Conservation (phyloP, 2,113 vertebrate genomes). For the Polypterus bichir region DNA sequence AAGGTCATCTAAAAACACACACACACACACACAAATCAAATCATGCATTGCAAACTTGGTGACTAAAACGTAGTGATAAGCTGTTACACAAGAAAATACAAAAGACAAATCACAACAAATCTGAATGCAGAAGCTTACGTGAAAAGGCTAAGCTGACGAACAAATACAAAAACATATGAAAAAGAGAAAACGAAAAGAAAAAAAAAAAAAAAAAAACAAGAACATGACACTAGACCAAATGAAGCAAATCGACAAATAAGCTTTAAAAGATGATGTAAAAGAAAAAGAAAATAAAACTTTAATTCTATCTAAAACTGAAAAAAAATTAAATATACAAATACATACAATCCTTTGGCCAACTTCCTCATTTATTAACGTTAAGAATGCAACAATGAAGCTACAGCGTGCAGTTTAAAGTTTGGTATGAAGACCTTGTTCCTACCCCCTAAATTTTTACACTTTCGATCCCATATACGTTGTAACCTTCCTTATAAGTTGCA, state of each 20-base stretch:
- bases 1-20: constrained; percentile 80
- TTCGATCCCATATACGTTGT: constrained; percentile 99
- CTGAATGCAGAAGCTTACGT: constrained; percentile 40
- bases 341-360: constrained; percentile 64
- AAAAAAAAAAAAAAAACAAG: constrained; percentile 36
- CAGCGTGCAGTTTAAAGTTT: constrained; percentile 83
- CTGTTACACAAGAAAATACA: constrained; percentile 25
- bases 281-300: constrained; percentile 31
- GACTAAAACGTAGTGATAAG: constrained; percentile 19
- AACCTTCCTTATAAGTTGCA: constrained; percentile 99
- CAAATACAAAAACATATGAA: constrained; percentile 25
- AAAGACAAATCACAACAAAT: constrained; percentile 24
- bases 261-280: constrained; percentile 42
- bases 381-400: constrained; percentile 70
- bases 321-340: constrained; percentile 50
- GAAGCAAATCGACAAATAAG: constrained; percentile 49
- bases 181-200: constrained; percentile 34
- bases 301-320: constrained; percentile 26
- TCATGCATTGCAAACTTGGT: constrained; percentile 3
- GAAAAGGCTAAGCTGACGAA: constrained; percentile 11
- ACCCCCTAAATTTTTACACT: constrained; percentile 99
- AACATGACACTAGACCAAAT: constrained; percentile 42
- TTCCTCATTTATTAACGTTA: constrained; percentile 77
- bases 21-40: constrained; percentile 13
- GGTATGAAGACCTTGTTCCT: constrained; percentile 94